These are phyloP conservation scores for Spea bombifrons DNA, from an alignment of 2,113 vertebrate species.

Conservation along the genomic window DNA sequence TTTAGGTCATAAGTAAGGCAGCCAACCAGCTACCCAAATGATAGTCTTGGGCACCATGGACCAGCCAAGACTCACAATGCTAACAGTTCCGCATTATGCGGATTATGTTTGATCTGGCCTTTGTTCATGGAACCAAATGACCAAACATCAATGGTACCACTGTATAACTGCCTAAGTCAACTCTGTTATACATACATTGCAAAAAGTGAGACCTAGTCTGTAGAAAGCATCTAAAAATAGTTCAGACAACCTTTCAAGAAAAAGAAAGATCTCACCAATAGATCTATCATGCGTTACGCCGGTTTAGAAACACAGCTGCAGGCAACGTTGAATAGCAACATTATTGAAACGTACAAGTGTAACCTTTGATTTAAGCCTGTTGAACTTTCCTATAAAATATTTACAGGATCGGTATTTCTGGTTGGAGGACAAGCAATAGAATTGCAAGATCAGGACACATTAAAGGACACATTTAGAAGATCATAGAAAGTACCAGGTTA, in stretches of 20 bases:
- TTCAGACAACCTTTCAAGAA: constrained; percentile 8
- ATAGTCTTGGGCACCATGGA: neutral
- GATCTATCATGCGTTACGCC: neutral
- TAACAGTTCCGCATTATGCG: constrained; percentile 8
- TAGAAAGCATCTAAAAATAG: constrained; percentile 6
- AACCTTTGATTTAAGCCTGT: neutral
- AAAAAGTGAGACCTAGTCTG: constrained; percentile 9
- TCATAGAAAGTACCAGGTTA: no score
- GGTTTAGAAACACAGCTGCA: constrained; percentile 20
- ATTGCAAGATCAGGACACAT: no score
- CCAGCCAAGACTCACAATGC: neutral
- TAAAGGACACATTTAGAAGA: no score
- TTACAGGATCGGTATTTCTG: no score
- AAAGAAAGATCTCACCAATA: neutral
- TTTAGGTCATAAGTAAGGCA: neutral
- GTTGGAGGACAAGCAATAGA: no score
- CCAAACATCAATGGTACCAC: constrained; percentile 15
- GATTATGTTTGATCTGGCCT: constrained; percentile 34
- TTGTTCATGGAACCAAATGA: neutral
- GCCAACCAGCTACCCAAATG: constrained; percentile 3
- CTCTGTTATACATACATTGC: neutral
- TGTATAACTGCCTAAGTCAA: constrained; percentile 34
- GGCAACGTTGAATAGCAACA: neutral
- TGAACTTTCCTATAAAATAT: neutral
- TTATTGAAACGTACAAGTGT: neutral